Base-by-base conservation (phyloP, 2,797 vertebrate species). In the Gambusia yucatana region DNA sequence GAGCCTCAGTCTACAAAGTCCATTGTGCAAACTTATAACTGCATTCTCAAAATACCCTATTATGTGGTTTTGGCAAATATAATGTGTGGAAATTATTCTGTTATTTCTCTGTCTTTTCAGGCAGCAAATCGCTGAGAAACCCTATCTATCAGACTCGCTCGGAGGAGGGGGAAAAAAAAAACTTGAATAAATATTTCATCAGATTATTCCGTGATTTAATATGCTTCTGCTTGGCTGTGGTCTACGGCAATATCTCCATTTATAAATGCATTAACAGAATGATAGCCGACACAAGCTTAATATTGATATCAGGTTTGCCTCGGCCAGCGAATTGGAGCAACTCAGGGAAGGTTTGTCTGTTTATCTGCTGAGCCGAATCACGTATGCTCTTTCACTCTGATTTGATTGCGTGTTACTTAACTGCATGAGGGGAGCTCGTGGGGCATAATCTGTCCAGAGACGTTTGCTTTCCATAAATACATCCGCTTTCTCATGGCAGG, bases 181-280 rank as follows among this genome's bases (percentile, higher is more conserved):
- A 89, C 85, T 80, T 86, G 79, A 91, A 93, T 94, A 92, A 93
- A 93, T 94, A 94, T 94, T 94, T 95, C 74, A 95, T 94, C 92
- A 77, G 80, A 91, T 94, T 94, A 94, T 93, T 94, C 89, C 80
- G 77, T 92, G 90, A 95, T 94, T 95, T 94, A 92, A 94, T 93
- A 87, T 92, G 91, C 90, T 81, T 90, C 87, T 88, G 84, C 88
- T 86, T 90, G 84, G 87, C 91, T 86, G 84, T 71, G 86, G 86
- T 93, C 86, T 91, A 77, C 71, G 61, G 94, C 91, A 91, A 94
- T 93, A 94, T 94, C 89, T 92, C 87, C 89, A 84, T 94, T 93
- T 93, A 94, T 93, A 93, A 95, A 95, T 92, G 91, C 92, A 94
- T 96, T 93, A 95, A 93, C 92, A 92, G 87, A 93, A 88, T 77